Evolutionary conservation across 1,140 invertebrate species (phyloP).

Genomic region (Neelides sp.): DNA sequence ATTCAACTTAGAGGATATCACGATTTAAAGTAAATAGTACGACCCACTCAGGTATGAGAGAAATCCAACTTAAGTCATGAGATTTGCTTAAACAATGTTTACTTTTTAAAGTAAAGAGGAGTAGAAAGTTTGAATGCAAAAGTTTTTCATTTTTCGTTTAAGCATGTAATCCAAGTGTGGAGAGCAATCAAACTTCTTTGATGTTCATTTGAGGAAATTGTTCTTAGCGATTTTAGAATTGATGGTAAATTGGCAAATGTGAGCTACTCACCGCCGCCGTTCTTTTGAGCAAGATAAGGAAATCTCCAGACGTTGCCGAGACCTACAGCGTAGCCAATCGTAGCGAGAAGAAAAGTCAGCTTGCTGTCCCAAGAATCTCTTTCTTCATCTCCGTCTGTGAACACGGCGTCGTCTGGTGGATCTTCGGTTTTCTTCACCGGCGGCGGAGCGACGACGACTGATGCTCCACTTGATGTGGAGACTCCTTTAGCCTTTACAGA

Average conservation of each 20-base stretch:
- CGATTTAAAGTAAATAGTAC: too few relatives aligned
- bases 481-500: neutral
- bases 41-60: too few relatives aligned
- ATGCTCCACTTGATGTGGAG: too few relatives aligned
- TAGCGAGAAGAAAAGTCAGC: conserved; percentile 76
- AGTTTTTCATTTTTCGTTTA: neutral
- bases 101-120: neutral
- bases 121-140: neutral
- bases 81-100: too few relatives aligned
- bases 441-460: conserved; percentile 51
- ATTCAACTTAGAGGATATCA: too few relatives aligned
- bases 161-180: neutral
- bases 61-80: too few relatives aligned
- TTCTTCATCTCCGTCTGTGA: conserved; percentile 52
- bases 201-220: conserved; percentile 9
- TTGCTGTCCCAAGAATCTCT: conserved; percentile 88
- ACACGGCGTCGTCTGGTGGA: conserved; percentile 26
- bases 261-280: conserved; percentile 63
- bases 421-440: conserved; percentile 52
- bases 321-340: conserved; percentile 84
- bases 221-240: neutral
- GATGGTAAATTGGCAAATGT: neutral
- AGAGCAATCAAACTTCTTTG: conserved; percentile 1
- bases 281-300: conserved; percentile 80
- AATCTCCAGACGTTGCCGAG: conserved; percentile 91